Base-by-base conservation (phyloP, 92 coral and sea anemone genomes). In the Bergia puertoricense region DNA sequence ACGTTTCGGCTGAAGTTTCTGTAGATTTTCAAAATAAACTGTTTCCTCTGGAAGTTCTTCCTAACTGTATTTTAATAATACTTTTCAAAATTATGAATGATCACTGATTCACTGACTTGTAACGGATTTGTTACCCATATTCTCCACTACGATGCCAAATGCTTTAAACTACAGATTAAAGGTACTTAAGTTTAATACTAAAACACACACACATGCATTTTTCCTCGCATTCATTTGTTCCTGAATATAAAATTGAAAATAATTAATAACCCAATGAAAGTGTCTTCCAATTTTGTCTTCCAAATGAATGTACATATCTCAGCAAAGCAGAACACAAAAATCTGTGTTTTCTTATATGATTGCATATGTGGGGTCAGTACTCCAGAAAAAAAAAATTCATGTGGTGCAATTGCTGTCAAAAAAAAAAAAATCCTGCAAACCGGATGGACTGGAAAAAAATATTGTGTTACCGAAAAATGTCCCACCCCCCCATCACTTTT, bases 171-270 rank as follows among this genome's bases (percentile, higher is more conserved):
- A 14, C 71, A 65, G 71, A 13, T 65, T 65, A 6, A 62, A 62
- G 68, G 5, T 65, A 65, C 71, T 14, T 5, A 50, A 8, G 11
- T 8, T 1, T 0, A 50, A 11, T 8, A 6, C 56, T 5, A 46
- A 66, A 66, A 66, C 72, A 66, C 72, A 66, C 72, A 66, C 72
- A 66, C 72, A 66, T n/a, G 72, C n/a, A 66, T 10, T 66, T 22
- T 15, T 66, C n/a, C 72, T 66, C 23, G 13, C 30, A 66, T 66
- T 66, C 72, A 11, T 66, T 66, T 66, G 72, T 66, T 66, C 72
- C 72, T 66, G 72, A 66, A 16, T 66, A 66, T 4, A 66, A n/a
- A 66, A 66, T 10, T 66, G 72, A 4, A 66, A 66, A 66, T 66
- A 66, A 66, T 66, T 30, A 30, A 66, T 66, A 66, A 66, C 72